Base-by-base conservation (phyloP, 1,140 invertebrate genomes). In the Stegodyphus dumicola region DNA sequence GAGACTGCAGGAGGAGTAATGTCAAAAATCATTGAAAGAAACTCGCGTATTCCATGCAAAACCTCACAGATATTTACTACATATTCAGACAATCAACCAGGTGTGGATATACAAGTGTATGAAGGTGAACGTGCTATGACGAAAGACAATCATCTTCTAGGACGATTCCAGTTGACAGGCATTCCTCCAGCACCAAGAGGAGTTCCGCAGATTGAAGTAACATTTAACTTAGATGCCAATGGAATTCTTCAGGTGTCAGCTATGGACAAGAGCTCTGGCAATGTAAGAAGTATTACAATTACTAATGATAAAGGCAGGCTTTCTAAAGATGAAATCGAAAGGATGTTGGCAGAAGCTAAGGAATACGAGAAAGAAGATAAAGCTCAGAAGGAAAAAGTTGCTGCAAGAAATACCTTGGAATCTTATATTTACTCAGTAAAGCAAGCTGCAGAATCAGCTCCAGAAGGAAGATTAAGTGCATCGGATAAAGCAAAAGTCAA, bases 91-190 rank as follows among this genome's bases (percentile, higher is more conserved):
- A 60, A 91, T 86, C 90, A 91, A 86, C 86, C 90, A 52, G 91
- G 85, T 93, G 96, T 97, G 86, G 91, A 96, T 87, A 96, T 98
- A 89, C 93, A 97, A 90, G 92, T 93, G 7, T 93, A 89, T 88
- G 92, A 93, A 87, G 92, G 92, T 71, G 92, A 93, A 88, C 89
- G 92, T 81, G 91, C 92, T 11, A 92, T 93, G 92, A 69, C 66
- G 1, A 69, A 69, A 69, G 66, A 69, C 33, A 69, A 69, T n/a
- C 66, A 69, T n/a, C 66, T 69, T 1, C 66, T 69, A 91, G 90
- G 90, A 90, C 90, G 54, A 91, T 91, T 77, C 86, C 87, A 51
- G 90, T 91, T 7, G 78, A 89, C 66, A 13, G 66, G 66, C 7
- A 69, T 69, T 48, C 66, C 66, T 11, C 92, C 92, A 67, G 92